These are phyloP conservation scores for Siniperca undulata DNA, from an alignment of 2,797 vertebrate species.

Conservation along the genomic window DNA sequence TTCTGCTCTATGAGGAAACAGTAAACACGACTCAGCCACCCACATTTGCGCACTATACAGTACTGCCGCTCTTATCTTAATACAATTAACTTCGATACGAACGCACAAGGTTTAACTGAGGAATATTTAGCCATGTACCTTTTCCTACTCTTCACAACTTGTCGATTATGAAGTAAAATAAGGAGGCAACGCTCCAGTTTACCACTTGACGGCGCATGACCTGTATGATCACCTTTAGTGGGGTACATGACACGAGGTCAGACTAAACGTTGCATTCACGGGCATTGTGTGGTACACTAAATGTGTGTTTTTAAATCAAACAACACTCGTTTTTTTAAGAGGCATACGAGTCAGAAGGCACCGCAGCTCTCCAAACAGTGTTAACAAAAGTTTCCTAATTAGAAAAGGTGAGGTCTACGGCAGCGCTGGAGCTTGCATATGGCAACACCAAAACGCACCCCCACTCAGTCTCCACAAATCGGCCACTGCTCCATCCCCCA, in stretches of 20 bases:
- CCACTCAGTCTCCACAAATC: slow-evolving; percentile 79
- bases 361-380: background rate
- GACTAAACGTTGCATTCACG: slow-evolving; percentile 12
- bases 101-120: accelerated
- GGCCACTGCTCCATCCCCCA: slow-evolving; percentile 84
- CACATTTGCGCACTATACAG: background rate
- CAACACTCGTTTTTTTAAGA: no score
- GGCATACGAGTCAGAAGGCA: accelerated
- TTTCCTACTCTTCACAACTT: background rate
- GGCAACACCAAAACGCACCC: slow-evolving; percentile 86
- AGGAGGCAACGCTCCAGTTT: slow-evolving; percentile 13
- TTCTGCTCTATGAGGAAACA: slow-evolving; percentile 17
- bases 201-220: slow-evolving; percentile 77
- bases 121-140: background rate
- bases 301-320: background rate
- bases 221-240: slow-evolving; percentile 65
- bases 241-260: slow-evolving; percentile 72
- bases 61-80: background rate
- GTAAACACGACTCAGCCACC: background rate
- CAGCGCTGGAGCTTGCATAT: slow-evolving; percentile 78
- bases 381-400: background rate
- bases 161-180: background rate
- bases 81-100: background rate
- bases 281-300: background rate
- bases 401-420: slow-evolving; percentile 62